Base-by-base conservation (phyloP, 2,797 vertebrate species). In the Sebastes jordani region DNA sequence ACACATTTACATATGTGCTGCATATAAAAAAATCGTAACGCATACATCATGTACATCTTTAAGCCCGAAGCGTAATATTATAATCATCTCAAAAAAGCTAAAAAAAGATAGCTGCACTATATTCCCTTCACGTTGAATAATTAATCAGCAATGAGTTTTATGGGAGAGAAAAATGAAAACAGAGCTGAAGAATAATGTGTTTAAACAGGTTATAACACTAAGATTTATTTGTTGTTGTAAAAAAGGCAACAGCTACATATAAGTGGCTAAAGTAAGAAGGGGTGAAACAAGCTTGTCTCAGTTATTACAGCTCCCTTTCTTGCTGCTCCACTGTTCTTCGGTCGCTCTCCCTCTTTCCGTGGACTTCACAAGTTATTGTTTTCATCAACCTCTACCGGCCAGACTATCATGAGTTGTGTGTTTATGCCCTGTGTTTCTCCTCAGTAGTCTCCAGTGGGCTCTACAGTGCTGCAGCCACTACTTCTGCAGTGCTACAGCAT, bases 41-140 rank as follows among this genome's bases (percentile, higher is more conserved):
- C 11, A 67, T 70, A 23, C 4, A 80, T 60, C 1, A 34, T 36
- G 23, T 36, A n/a, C 11, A 56, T n/a, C 30, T 49, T 65, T 56
- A 34, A 67, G 22, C 20, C 36, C 5, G 20, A 29, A 23, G 36
- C 16, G 23, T 27, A 66, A 23, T 62, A 34, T 25, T 46, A 46
- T 22, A 54, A 46, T 58, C 20, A 38, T 61, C 8, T 20, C 10
- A 25, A 75, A 70, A 85, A 85, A 30, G 70, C 25, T 46, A 4
- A 60, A 72, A 60, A 73, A 52, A 54, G n/a, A 54, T 54, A 74
- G 72, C 38, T 34, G 49, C 52, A 54, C n/a, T 63, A 46, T 58
- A 77, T 62, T 78, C 54, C 32, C 27, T 20, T 56, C 25, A 42
- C 10, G 25, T 74, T 85, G 32, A 91, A 90, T 84, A 66, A 84